phyloP scores from a whole-genome alignment of 1,140 invertebrate species.

The Rhynchophorus ferrugineus region DNA sequence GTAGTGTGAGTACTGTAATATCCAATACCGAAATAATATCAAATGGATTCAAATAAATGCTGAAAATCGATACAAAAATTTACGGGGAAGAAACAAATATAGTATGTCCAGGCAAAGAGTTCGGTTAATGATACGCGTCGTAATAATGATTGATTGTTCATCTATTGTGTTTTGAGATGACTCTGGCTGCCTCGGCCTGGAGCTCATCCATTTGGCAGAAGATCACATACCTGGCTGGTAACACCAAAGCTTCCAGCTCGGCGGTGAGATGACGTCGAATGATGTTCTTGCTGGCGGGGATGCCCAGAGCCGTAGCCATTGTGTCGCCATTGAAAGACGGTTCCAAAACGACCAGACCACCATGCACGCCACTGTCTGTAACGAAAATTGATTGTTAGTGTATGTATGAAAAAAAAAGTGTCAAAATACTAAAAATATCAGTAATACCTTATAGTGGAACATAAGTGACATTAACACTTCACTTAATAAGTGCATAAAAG shows the following conservation, averaged over 20 bases:
- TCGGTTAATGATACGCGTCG: too few relatives aligned
- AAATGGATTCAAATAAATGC: neutral
- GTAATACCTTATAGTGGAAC: neutral
- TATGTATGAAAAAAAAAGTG: neutral
- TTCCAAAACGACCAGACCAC: constrained; percentile 84
- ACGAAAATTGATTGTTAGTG: neutral
- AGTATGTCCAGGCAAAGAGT: neutral
- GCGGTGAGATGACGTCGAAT: constrained; percentile 82
- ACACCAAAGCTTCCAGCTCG: constrained; percentile 81
- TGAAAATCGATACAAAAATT: neutral
- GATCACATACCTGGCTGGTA: constrained; percentile 83
- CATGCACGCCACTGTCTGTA: constrained; percentile 85
- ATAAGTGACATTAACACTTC: too few relatives aligned
- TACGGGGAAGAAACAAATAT: neutral
- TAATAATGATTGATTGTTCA: constrained; percentile 32
- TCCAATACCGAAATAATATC: too few relatives aligned
- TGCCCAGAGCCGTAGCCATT: constrained; percentile 86
- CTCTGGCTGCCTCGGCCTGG: constrained; percentile 53
- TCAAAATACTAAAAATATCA: neutral
- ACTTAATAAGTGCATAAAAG: too few relatives aligned
- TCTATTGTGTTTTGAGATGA: constrained; percentile 39
- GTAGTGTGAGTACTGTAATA: too few relatives aligned
- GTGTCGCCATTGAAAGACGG: constrained; percentile 89
- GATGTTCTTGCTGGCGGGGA: constrained; percentile 88
- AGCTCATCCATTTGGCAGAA: constrained; percentile 71